Percentiles rank a stretch among this genome's conserved stretches.
These are phyloP conservation scores for Aplidium turbinatum DNA, from an alignment of 23 tunicate genomes.

Conservation along the genomic window DNA sequence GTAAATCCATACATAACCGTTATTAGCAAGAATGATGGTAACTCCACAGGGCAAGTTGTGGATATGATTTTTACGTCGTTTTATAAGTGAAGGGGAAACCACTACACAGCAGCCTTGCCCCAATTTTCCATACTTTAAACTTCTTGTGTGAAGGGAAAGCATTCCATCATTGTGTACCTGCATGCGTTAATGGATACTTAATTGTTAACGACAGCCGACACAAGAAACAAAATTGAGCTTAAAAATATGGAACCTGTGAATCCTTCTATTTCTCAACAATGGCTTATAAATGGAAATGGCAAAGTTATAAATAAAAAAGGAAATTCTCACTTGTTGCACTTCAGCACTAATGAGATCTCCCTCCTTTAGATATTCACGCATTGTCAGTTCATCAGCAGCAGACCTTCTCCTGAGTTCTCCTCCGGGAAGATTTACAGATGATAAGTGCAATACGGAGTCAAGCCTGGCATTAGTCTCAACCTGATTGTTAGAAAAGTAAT, in stretches of 20 bases:
- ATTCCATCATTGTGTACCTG: slow-evolving; percentile 95
- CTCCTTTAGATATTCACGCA: slow-evolving; percentile 93
- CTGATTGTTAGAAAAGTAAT: slow-evolving; percentile 44
- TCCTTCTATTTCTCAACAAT: no score
- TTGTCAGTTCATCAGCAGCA: slow-evolving; percentile 92
- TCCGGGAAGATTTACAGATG: slow-evolving; percentile 94
- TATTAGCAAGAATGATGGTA: slow-evolving; percentile 84
- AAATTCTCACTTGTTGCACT: slow-evolving; percentile 73
- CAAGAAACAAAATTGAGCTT: no score
- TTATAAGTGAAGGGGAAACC: slow-evolving; percentile 93
- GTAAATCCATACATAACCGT: slow-evolving; percentile 89
- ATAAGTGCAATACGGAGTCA: slow-evolving; percentile 76
- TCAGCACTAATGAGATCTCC: slow-evolving; percentile 98
- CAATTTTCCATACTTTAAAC: slow-evolving; percentile 93
- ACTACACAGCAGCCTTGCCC: slow-evolving; percentile 91
- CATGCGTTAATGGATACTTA: no score
- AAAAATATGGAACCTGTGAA: no score
- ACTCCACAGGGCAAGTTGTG: slow-evolving; percentile 92
- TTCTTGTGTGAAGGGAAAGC: slow-evolving; percentile 93
- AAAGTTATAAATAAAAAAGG: not conserved
- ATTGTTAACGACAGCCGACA: no score
- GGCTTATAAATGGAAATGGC: not conserved
- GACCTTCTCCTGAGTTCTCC: slow-evolving; percentile 94
- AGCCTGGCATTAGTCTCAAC: slow-evolving; percentile 91
- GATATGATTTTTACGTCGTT: slow-evolving; percentile 93